A percentile compares a stretch with the other conserved stretches of the same genome.
phyloP scores from a whole-genome alignment of 2,797 vertebrate genomes.

The Lophotriccus pileatus region DNA sequence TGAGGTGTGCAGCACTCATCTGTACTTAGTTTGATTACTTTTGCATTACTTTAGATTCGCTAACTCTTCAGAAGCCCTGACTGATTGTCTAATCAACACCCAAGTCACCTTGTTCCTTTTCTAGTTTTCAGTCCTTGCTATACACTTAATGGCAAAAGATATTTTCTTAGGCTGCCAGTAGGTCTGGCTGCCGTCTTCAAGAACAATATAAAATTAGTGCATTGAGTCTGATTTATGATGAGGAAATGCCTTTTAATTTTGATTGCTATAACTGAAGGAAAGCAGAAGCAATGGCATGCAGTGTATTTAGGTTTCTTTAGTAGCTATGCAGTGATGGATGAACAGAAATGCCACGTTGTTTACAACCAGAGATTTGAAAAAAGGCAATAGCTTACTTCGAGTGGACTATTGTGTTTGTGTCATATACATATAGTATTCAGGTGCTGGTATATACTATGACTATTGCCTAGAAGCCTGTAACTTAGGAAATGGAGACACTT shows the following conservation, averaged over 20 bases:
- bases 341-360: background rate
- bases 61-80: conserved; percentile 24
- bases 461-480: background rate
- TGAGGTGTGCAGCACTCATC: conserved; percentile 57
- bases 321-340: background rate
- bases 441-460: background rate
- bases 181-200: background rate
- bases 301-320: background rate
- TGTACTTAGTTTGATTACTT: conserved; percentile 59
- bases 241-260: background rate
- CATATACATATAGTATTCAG: background rate
- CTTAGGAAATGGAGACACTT: background rate
- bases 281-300: background rate
- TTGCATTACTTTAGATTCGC: conserved; percentile 8
- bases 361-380: background rate
- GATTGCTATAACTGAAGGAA: background rate
- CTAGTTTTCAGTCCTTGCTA: background rate
- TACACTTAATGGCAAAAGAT: background rate
- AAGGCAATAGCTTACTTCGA: background rate
- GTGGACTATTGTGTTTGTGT: background rate
- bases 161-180: background rate
- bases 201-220: background rate
- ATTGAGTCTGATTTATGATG: background rate
- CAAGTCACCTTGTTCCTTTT: background rate
- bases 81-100: background rate